Percentiles rank a stretch among this genome's conserved stretches.
Conservation (phyloP, 2,797 vertebrate species). For the Megaceryle alcyon region DNA sequence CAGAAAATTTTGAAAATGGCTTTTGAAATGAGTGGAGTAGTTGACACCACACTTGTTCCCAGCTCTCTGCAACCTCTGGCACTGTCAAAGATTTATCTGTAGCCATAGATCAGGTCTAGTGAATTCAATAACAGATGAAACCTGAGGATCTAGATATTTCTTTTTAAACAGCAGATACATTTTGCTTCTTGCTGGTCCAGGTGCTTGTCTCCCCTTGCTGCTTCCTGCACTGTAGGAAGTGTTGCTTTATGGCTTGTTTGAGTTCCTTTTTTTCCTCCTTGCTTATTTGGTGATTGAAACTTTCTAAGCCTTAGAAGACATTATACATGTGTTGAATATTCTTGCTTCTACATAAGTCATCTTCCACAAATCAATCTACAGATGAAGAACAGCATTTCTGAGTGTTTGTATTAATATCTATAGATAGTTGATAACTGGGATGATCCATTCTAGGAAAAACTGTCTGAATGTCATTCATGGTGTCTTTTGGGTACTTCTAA, state of each 20-base stretch:
- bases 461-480: fast-evolving
- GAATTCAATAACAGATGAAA: background rate
- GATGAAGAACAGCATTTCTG: background rate
- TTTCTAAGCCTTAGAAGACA: background rate
- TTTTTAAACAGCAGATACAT: background rate
- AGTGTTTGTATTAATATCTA: background rate
- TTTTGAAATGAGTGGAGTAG: background rate
- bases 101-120: background rate
- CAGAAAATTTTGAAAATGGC: background rate
- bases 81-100: background rate
- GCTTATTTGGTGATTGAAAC: background rate
- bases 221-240: background rate
- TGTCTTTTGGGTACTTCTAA: background rate
- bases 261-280: background rate
- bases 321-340: background rate
- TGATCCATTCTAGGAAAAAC: background rate
- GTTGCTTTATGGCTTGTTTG: background rate
- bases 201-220: background rate
- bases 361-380: background rate
- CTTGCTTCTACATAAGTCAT: background rate
- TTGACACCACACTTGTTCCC: background rate
- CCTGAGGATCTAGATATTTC: background rate
- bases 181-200: background rate
- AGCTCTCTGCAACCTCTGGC: background rate
- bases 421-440: background rate